Percentiles rank a stretch among this genome's conserved stretches.
Conservation (phyloP, 2,888 invertebrate genomes). For the Adineta ricciae region DNA sequence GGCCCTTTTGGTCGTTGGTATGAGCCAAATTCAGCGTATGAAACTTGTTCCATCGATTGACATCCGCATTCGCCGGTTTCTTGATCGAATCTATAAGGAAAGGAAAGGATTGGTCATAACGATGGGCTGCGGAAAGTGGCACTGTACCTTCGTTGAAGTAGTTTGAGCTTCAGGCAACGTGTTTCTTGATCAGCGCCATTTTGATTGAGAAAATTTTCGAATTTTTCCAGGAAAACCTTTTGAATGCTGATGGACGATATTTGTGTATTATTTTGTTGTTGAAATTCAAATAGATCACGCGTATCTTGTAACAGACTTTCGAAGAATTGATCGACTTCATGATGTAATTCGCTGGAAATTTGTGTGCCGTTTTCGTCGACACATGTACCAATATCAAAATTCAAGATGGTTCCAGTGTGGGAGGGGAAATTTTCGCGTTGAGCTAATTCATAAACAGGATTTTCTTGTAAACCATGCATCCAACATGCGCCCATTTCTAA, state of each 20-base stretch:
- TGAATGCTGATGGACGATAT: not conserved
- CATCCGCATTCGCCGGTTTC: constrained; percentile 21
- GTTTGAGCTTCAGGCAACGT: not conserved
- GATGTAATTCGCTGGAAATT: not conserved
- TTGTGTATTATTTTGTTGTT: not conserved
- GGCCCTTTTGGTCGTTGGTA: constrained; percentile 30
- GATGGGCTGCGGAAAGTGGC: no score
- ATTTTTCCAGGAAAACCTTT: not conserved
- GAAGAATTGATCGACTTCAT: constrained; percentile 9
- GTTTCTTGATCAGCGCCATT: not conserved
- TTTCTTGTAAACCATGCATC: constrained; percentile 31
- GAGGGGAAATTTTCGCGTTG: not conserved
- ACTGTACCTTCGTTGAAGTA: not conserved
- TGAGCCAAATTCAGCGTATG: constrained; percentile 28
- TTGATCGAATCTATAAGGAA: not conserved
- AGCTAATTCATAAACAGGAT: constrained; percentile 33
- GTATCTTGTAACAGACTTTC: constrained; percentile 14
- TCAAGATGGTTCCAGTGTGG: not conserved
- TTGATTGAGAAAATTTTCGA: not conserved
- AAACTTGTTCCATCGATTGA: constrained; percentile 29
- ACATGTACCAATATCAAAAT: constrained; percentile 12
- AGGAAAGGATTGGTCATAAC: no score
- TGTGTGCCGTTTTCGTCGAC: not conserved
- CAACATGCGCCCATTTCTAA: constrained; percentile 32
- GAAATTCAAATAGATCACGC: not conserved